Evolutionary conservation across 2,113 vertebrate genomes (phyloP), one percentile per base, ranked within the genome.

Genomic region (Pontoporia blainvillei): DNA sequence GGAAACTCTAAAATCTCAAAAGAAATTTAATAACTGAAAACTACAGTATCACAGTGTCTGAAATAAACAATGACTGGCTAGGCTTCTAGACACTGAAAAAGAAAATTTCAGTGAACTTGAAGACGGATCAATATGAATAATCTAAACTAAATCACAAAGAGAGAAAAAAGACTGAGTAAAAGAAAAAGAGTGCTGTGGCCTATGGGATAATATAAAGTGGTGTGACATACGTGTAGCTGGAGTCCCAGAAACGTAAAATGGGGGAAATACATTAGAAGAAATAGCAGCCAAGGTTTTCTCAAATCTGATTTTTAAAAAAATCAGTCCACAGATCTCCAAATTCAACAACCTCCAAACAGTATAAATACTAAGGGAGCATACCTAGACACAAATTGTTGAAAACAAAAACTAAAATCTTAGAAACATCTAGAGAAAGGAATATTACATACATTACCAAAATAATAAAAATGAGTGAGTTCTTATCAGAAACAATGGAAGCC

Each of bases 141-240:
- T 11, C 13, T 20, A 64, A 36, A 54, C 54, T 18, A 62, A 62
- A n/a, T 23, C 34, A 27, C 8, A 54, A 29, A 66, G 57, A 49
- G n/a, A 27, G 61, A n/a, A 46, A 25, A 44, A 23, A 29, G n/a
- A 36, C 0, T 18, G 23, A 52, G 49, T 44, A 10, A 54, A 29
- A 54, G 3, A 25, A 20, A 41, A 27, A 41, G 12, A 21, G 27
- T 2, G 0, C 29, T 39, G 57, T 34, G 20, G 27, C 57, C 29
- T 44, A 2, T 14, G 17, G 13, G 18, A 12, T 31, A 3, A 2
- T 11, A 10, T 8, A 20, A 23, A 23, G 25, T 1, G 17, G 18
- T 2, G 11, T 34, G 73, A 31, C 5, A 14, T 6, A 1, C 0
- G n/a, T 21, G 31, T 11, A 5, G 46, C 0, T 21, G 8, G 20